A percentile compares a stretch with the other conserved stretches of the same genome.
Evolutionary conservation across 1,140 invertebrate species (phyloP).

Genomic region (Conopomorpha cramerella): DNA sequence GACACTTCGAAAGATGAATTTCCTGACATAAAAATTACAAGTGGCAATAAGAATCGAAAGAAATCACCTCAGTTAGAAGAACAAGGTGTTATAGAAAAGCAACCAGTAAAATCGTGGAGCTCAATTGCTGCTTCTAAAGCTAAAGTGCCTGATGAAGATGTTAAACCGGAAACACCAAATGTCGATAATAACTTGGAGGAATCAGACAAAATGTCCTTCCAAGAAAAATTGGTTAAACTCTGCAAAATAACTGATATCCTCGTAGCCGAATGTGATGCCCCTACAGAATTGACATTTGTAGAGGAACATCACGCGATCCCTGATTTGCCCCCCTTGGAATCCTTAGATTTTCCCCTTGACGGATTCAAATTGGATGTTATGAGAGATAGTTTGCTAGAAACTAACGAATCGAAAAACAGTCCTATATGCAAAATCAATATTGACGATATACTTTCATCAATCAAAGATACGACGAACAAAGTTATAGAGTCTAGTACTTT

Average conservation of each 20-base stretch:
- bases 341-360: constrained; percentile 43
- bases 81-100: constrained; percentile 12
- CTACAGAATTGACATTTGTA: constrained; percentile 43
- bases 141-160: constrained; percentile 1
- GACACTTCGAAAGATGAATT: constrained; percentile 41
- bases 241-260: constrained; percentile 54
- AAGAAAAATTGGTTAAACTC: constrained; percentile 41
- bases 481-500: constrained; percentile 33
- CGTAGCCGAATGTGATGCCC: constrained; percentile 48
- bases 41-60: constrained; percentile 29
- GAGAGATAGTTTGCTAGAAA: constrained; percentile 44
- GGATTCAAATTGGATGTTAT: constrained; percentile 51
- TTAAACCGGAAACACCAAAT: constrained; percentile 13
- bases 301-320: constrained; percentile 47
- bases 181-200: no score
- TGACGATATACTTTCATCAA: constrained; percentile 42
- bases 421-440: constrained; percentile 51
- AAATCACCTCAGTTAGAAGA: constrained; percentile 29
- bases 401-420: constrained; percentile 26
- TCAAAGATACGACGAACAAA: constrained; percentile 37
- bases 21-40: constrained; percentile 50
- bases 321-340: constrained; percentile 47
- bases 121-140: constrained; percentile 33
- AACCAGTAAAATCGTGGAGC: constrained; percentile 32
- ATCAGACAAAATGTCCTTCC: constrained; percentile 23